phyloP scores from a whole-genome alignment of 2,113 vertebrate genomes.

The Oplegnathus fasciatus region DNA sequence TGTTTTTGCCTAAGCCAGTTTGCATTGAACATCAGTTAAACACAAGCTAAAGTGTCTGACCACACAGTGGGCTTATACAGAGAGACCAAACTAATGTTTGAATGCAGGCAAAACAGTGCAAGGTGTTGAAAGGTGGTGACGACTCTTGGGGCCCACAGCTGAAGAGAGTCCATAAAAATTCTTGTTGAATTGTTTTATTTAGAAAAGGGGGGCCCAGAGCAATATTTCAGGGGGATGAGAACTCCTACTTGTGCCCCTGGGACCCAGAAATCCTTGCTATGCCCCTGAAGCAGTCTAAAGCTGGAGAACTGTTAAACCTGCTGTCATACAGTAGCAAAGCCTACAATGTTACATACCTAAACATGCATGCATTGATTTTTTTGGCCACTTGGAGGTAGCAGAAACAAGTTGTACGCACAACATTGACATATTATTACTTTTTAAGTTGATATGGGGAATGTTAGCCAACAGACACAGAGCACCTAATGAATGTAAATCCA shows the following conservation, averaged over 20 bases:
- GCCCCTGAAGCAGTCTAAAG: too few species aligned
- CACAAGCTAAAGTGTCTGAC: background rate
- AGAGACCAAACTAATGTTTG: constrained; percentile 21
- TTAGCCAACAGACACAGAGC: too few species aligned
- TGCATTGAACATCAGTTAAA: background rate
- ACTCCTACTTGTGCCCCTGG: background rate
- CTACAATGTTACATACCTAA: too few species aligned
- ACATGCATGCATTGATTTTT: too few species aligned
- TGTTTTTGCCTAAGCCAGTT: background rate
- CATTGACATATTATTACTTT: too few species aligned
- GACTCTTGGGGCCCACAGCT: constrained; percentile 16
- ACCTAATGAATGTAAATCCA: too few species aligned
- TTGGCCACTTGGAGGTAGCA: too few species aligned
- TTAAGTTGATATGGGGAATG: too few species aligned
- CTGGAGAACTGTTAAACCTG: too few species aligned
- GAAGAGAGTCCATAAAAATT: constrained; percentile 7
- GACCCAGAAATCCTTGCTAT: too few species aligned
- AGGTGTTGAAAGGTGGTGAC: constrained; percentile 21
- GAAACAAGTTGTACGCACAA: too few species aligned
- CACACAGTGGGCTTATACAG: constrained; percentile 8
- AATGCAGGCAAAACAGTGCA: constrained; percentile 15
- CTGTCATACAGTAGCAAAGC: too few species aligned
- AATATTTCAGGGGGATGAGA: constrained; percentile 1
- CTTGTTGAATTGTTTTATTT: background rate
- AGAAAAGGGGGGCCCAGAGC: background rate